phyloP scores from a whole-genome alignment of 2,797 vertebrate genomes.

The Champsocephalus esox region DNA sequence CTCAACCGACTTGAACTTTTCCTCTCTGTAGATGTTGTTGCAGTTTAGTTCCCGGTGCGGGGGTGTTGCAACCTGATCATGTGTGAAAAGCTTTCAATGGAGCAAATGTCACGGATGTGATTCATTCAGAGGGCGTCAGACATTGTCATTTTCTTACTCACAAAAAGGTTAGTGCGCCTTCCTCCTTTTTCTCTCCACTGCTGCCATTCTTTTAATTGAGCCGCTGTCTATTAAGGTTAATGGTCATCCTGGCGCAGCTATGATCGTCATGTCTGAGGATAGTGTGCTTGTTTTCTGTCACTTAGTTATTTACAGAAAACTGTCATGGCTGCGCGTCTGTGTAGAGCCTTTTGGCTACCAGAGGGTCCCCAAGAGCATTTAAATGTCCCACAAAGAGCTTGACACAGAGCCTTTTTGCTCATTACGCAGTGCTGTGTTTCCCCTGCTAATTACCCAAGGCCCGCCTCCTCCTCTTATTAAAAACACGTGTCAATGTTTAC shows the following conservation, averaged over 20 bases:
- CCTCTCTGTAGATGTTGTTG: background rate
- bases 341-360: no score
- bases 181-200: slow-evolving; percentile 70
- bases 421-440: no score
- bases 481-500: no score
- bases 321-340: background rate
- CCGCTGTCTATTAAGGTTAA: slow-evolving; percentile 71
- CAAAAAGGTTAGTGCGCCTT: slow-evolving; percentile 80
- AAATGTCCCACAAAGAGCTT: no score
- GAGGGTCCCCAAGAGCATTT: no score
- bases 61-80: slow-evolving; percentile 21
- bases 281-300: slow-evolving; percentile 14
- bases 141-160: slow-evolving; percentile 71
- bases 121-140: slow-evolving; percentile 68
- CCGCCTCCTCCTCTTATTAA: no score
- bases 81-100: slow-evolving; percentile 61
- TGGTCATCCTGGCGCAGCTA: slow-evolving; percentile 47
- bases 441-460: no score
- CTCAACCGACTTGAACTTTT: slow-evolving; percentile 36
- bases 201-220: slow-evolving; percentile 60
- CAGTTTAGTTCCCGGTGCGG: slow-evolving; percentile 21
- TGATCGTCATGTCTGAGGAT: slow-evolving; percentile 32
- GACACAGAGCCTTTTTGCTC: no score
- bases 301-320: slow-evolving; percentile 3
- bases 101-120: slow-evolving; percentile 76